Conservation (phyloP, 1,140 invertebrate genomes). For the Bicyclus anynana region DNA sequence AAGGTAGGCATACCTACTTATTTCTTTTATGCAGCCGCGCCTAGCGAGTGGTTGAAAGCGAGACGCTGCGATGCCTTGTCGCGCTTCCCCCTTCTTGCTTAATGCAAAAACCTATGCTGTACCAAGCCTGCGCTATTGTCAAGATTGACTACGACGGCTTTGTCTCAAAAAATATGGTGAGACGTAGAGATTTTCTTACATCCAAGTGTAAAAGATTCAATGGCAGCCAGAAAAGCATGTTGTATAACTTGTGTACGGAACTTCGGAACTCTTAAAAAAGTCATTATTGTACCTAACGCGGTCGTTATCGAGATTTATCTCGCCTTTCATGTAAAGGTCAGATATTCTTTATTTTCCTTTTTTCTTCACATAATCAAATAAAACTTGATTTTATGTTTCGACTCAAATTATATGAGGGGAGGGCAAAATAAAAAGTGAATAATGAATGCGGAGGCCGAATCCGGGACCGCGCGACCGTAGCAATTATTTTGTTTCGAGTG, state of each 20-base stretch:
- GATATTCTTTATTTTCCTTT: slow-evolving; percentile 53
- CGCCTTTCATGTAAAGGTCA: slow-evolving; percentile 55
- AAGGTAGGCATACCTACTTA: slow-evolving; percentile 39
- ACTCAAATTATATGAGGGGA: slow-evolving; percentile 75
- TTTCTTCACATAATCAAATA: slow-evolving; percentile 71
- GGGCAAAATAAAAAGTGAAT: slow-evolving; percentile 75
- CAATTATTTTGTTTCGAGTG: slow-evolving; percentile 76
- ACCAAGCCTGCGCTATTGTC: slow-evolving; percentile 55
- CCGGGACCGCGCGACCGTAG: slow-evolving; percentile 68
- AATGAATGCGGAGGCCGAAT: slow-evolving; percentile 72
- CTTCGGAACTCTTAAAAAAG: slow-evolving; percentile 16
- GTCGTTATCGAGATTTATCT: slow-evolving; percentile 40
- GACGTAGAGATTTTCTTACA: slow-evolving; percentile 33
- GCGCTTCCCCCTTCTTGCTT: slow-evolving; percentile 59
- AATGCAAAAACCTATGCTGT: slow-evolving; percentile 65
- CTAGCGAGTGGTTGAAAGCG: slow-evolving; percentile 69
- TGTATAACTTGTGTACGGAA: neutral
- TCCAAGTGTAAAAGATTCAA: slow-evolving; percentile 17
- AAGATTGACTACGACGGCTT: slow-evolving; percentile 58
- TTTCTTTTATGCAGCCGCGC: slow-evolving; percentile 62
- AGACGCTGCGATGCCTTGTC: slow-evolving; percentile 51
- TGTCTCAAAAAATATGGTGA: slow-evolving; percentile 53
- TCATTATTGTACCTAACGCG: slow-evolving; percentile 19
- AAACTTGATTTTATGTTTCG: slow-evolving; percentile 76
- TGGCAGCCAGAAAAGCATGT: slow-evolving; percentile 7